A percentile compares a stretch with the other conserved stretches of the same genome.
Conservation (phyloP, 2,888 invertebrate genomes). For the Sericinus montela region DNA sequence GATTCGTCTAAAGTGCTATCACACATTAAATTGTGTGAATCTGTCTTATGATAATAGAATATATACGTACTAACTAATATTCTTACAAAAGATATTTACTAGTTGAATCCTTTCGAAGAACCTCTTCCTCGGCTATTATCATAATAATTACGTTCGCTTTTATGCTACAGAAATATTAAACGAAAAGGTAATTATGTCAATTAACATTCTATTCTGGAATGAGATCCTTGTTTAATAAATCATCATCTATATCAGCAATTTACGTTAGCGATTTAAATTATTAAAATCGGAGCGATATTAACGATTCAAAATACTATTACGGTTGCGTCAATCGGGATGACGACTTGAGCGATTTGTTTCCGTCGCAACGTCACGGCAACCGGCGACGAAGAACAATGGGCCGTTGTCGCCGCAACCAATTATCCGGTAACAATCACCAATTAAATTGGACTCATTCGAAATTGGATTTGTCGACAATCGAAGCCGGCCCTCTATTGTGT, state of each 20-base stretch:
- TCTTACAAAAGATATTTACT: no score
- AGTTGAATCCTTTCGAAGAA: no score
- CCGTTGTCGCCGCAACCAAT: slow-evolving; percentile 26
- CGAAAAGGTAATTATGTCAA: not conserved
- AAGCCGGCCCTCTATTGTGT: slow-evolving; percentile 11
- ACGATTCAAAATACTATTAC: slow-evolving; percentile 11
- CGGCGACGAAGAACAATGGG: slow-evolving; percentile 10
- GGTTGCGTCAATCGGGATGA: slow-evolving; percentile 8
- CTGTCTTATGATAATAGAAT: no score
- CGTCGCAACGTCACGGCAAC: slow-evolving; percentile 9
- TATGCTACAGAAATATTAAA: no score
- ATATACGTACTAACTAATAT: no score
- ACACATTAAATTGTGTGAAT: no score
- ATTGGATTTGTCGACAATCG: slow-evolving; percentile 21
- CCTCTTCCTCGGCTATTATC: no score
- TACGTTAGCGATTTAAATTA: slow-evolving; percentile 8
- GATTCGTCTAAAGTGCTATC: no score
- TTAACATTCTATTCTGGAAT: not conserved
- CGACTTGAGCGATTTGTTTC: slow-evolving; percentile 15
- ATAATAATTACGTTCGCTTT: no score
- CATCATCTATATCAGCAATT: slow-evolving; percentile 6
- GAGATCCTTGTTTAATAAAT: slow-evolving; percentile 3
- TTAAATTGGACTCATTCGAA: slow-evolving; percentile 25
- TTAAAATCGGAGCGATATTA: slow-evolving; percentile 10
- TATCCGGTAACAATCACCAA: slow-evolving; percentile 26